Conservation (phyloP, 1,140 invertebrate species). For the Magallana gigas region DNA sequence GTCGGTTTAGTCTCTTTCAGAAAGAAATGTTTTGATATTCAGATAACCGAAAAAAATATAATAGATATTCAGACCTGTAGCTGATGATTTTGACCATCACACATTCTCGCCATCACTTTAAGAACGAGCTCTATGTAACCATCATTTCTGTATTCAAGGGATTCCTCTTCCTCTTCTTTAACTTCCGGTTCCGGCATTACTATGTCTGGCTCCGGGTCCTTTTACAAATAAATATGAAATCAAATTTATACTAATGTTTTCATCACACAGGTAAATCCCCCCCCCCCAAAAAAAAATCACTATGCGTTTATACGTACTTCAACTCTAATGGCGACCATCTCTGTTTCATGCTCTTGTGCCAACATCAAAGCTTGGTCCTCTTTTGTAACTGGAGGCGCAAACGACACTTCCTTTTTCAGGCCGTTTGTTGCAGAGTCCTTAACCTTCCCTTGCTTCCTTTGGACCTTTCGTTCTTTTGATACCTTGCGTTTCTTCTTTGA, state of each 20-base stretch:
- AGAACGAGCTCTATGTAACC: slow-evolving; percentile 78
- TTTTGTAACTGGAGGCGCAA: slow-evolving; percentile 64
- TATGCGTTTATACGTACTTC: slow-evolving; percentile 51
- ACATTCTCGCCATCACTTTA: slow-evolving; percentile 79
- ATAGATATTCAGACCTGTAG: slow-evolving; percentile 71
- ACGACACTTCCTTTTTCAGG: slow-evolving; percentile 68
- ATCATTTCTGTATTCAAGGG: slow-evolving; percentile 74
- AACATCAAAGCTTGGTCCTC: slow-evolving; percentile 73
- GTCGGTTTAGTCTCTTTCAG: too few species aligned
- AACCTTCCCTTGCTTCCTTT: slow-evolving; percentile 57
- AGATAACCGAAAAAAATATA: background rate
- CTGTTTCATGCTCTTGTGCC: slow-evolving; percentile 54
- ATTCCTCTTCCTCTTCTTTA: slow-evolving; percentile 54
- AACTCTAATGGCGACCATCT: slow-evolving; percentile 66
- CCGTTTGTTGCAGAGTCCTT: slow-evolving; percentile 57
- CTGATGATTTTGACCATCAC: slow-evolving; percentile 78
- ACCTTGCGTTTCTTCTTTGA: slow-evolving; percentile 57
- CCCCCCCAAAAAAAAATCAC: too few species aligned
- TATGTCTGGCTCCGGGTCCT: slow-evolving; percentile 21
- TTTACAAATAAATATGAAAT: too few species aligned
- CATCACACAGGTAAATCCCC: too few species aligned
- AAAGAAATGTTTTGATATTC: too few species aligned
- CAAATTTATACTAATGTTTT: too few species aligned
- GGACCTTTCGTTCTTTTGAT: slow-evolving; percentile 54
- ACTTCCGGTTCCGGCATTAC: slow-evolving; percentile 56